Evolutionary conservation across 2,888 invertebrate species (phyloP).

Genomic region (Spisula subtruncata): DNA sequence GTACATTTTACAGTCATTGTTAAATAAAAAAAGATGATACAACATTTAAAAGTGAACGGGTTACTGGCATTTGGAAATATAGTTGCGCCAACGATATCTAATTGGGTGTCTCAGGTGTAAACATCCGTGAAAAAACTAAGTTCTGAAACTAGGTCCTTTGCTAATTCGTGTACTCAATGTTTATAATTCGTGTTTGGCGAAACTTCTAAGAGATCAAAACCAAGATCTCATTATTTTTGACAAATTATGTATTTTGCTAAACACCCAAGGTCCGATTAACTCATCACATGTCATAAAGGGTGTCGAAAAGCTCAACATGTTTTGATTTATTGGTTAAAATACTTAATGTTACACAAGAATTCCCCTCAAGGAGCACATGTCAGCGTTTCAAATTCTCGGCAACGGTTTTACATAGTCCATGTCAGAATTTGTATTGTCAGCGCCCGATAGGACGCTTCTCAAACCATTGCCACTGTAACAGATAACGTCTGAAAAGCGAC

Average conservation of each 20-base stretch:
- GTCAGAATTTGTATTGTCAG: slow-evolving; percentile 43
- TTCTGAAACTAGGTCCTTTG: neutral
- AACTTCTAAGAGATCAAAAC: neutral
- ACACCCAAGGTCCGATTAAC: slow-evolving; percentile 26
- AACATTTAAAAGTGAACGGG: too few relatives aligned
- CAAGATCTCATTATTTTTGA: slow-evolving; percentile 20
- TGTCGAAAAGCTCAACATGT: slow-evolving; percentile 36
- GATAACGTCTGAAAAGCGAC: slow-evolving; percentile 45
- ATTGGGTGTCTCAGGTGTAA: too few relatives aligned
- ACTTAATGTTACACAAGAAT: slow-evolving; percentile 37
- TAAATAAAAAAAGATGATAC: too few relatives aligned
- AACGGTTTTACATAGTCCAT: slow-evolving; percentile 26
- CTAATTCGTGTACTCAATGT: slow-evolving; percentile 3
- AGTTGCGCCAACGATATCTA: too few relatives aligned
- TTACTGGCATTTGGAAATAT: too few relatives aligned
- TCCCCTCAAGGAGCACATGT: slow-evolving; percentile 30
- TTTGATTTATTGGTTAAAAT: slow-evolving; percentile 30
- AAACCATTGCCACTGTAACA: slow-evolving; percentile 36
- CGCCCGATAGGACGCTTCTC: slow-evolving; percentile 37
- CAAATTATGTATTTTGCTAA: slow-evolving; percentile 41
- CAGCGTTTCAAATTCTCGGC: slow-evolving; percentile 34
- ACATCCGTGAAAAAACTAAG: too few relatives aligned
- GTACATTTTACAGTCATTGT: too few relatives aligned
- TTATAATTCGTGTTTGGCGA: slow-evolving; percentile 1
- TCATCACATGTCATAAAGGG: slow-evolving; percentile 17